These are phyloP conservation scores for Cyprinus carpio DNA, from an alignment of 2,113 vertebrate genomes.

Conservation along the genomic window DNA sequence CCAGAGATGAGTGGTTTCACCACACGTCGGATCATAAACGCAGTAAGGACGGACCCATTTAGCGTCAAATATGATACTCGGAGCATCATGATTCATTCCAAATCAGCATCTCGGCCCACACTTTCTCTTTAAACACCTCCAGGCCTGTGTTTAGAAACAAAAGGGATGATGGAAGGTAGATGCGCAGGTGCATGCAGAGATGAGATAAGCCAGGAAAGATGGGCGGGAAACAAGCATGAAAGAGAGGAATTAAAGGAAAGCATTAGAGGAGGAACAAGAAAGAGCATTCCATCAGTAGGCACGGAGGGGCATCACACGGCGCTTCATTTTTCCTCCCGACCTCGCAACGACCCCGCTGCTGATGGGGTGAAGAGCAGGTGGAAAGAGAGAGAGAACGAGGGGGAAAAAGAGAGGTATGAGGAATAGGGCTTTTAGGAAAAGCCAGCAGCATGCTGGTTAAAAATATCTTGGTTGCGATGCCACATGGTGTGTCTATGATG, in stretches of 20 bases:
- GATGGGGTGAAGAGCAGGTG: constrained; percentile 62
- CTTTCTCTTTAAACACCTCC: constrained; percentile 43
- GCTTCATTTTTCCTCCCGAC: constrained; percentile 61
- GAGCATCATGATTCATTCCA: constrained; percentile 39
- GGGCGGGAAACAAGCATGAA: constrained; percentile 34
- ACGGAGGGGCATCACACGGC: constrained; percentile 50
- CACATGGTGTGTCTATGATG: constrained; percentile 49
- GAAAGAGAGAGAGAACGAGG: constrained; percentile 59
- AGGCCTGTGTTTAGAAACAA: constrained; percentile 42
- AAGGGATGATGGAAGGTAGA: constrained; percentile 46
- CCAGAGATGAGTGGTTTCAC: background rate
- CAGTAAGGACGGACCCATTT: background rate
- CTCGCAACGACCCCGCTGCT: constrained; percentile 53
- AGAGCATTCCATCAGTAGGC: constrained; percentile 55
- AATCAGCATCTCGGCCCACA: constrained; percentile 33
- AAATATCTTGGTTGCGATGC: constrained; percentile 48
- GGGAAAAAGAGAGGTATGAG: constrained; percentile 33
- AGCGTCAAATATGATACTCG: constrained; percentile 21
- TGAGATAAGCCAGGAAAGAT: constrained; percentile 42
- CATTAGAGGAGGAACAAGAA: constrained; percentile 28
- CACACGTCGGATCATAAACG: background rate
- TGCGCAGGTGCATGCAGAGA: constrained; percentile 24
- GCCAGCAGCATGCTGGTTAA: constrained; percentile 49
- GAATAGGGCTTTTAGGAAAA: constrained; percentile 44
- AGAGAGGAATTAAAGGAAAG: constrained; percentile 27